These are phyloP conservation scores for Phenacoccus solenopsis DNA, from an alignment of 1,140 invertebrate genomes.

Conservation along the genomic window DNA sequence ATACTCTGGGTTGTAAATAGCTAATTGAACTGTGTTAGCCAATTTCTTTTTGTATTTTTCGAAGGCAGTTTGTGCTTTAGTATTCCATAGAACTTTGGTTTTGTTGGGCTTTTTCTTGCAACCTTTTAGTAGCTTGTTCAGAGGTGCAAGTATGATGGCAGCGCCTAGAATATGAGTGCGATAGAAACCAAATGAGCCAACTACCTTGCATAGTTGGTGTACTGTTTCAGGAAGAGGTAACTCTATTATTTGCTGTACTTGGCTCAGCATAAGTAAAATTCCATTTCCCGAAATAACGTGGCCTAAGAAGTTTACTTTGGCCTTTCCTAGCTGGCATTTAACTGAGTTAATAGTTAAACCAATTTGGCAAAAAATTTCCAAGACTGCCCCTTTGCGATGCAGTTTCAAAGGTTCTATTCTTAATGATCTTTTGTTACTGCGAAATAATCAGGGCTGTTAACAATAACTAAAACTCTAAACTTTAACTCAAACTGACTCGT, in stretches of 20 bases:
- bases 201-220: slow-evolving; percentile 30
- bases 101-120: slow-evolving; percentile 27
- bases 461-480: too few species aligned
- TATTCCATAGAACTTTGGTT: slow-evolving; percentile 33
- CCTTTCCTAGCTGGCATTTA: slow-evolving; percentile 28
- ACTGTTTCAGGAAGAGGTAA: slow-evolving; percentile 28
- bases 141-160: too few species aligned
- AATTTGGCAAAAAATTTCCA: slow-evolving; percentile 23
- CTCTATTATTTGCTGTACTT: slow-evolving; percentile 27
- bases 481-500: too few species aligned
- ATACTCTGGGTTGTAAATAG: background rate
- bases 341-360: slow-evolving; percentile 27
- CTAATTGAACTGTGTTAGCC: background rate
- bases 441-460: too few species aligned
- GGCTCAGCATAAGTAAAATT: slow-evolving; percentile 29
- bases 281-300: slow-evolving; percentile 30
- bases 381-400: too few species aligned
- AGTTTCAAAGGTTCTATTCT: too few species aligned
- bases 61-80: slow-evolving; percentile 26
- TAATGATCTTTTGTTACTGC: too few species aligned
- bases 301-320: slow-evolving; percentile 31
- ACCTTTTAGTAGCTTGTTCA: too few species aligned
- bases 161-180: slow-evolving; percentile 31
- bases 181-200: too few species aligned
- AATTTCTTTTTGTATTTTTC: slow-evolving; percentile 6